Base-by-base conservation (phyloP, 1,140 invertebrate genomes). In the Penaeus japonicus region DNA sequence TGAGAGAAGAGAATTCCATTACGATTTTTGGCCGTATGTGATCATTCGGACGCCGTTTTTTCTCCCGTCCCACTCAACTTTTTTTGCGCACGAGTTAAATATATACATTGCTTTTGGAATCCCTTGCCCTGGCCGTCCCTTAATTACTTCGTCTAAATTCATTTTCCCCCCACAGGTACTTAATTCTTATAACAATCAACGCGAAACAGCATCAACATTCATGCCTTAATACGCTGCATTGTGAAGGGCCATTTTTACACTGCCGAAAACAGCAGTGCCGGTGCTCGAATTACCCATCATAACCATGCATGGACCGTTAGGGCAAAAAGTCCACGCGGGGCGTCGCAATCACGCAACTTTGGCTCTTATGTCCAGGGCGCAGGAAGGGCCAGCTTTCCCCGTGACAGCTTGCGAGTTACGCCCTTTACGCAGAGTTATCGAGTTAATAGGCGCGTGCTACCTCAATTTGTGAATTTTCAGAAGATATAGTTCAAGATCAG, bases 381-480 rank as follows among this genome's bases (percentile, higher is more conserved):
- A n/a, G 18, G 3, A 54, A 87, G 47, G 39, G 24, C n/a, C 15
- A 55, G 24, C 32, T 24, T 81, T 22, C 53, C 47, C 1, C 12
- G 85, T 24, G 4, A 20, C 0, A 2, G 15, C 10, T 18, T 2
- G 35, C 22, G 85, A 78, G 35, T 82, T 82, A 47, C 59, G 85
- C 3, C 85, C 27, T 27, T 70, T 27, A 55, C 32, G 59, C 15
- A 30, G 20, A 79, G 78, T 70, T 87, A 87, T 87, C 79, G 85
- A 87, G 79, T 87, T 87, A 87, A 87, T 87, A 87, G 85, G 85
- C 85, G 85, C 78, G 85, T 75, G 85, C 59, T 87, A 87, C 85
- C 85, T 87, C 85, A 87, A 87, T 87, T 87, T 87, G 59, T 82
- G 85, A 87, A 87, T 87, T 87, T 87, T 81, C 85, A 87, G 62